Conservation (phyloP, 2,888 invertebrate genomes). For the Dione juno region DNA sequence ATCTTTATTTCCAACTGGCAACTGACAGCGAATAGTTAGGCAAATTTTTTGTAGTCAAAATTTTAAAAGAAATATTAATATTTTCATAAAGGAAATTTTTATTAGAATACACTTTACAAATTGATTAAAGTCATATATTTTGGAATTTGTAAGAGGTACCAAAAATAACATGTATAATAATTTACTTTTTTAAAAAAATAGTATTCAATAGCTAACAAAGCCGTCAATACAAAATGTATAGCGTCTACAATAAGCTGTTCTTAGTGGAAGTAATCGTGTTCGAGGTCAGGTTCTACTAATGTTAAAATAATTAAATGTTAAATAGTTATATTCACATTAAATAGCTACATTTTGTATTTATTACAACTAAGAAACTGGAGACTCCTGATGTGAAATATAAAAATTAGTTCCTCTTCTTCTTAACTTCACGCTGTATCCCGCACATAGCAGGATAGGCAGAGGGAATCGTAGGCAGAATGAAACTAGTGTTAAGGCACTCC, state of each 20-base stretch:
- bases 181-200: background rate
- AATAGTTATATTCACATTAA: background rate
- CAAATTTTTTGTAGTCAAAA: background rate
- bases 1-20: background rate
- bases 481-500: too few relatives aligned
- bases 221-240: background rate
- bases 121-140: too few relatives aligned
- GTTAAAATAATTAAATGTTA: background rate
- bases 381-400: too few relatives aligned
- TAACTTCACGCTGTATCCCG: too few relatives aligned
- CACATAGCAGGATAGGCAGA: too few relatives aligned
- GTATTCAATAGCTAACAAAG: background rate
- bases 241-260: background rate
- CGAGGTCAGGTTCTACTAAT: background rate
- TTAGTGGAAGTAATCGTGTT: background rate
- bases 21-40: background rate
- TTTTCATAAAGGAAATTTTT: too few relatives aligned
- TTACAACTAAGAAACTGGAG: too few relatives aligned
- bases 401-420: too few relatives aligned
- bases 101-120: too few relatives aligned
- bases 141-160: background rate
- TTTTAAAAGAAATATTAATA: too few relatives aligned
- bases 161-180: background rate
- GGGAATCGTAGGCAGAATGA: too few relatives aligned
- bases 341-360: too few relatives aligned